Base-by-base conservation (phyloP, 2,888 invertebrate species). In the Leptinotarsa tumamoca region DNA sequence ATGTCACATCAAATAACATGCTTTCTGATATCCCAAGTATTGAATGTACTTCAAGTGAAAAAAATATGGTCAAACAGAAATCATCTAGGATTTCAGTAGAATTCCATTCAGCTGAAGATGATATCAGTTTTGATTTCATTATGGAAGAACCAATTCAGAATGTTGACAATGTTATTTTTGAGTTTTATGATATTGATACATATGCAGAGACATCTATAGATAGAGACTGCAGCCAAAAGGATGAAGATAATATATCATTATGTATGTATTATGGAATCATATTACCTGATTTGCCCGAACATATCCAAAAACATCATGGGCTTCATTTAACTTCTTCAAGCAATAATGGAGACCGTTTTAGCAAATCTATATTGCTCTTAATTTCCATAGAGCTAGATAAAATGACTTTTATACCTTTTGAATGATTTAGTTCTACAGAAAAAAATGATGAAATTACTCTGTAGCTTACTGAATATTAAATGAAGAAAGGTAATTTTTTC, bases 191-290 rank as follows among this genome's bases (percentile, higher is more conserved):
- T 52, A 5, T 52, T 52, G 52, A 17, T 52, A 52, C 52, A n/a
- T 52, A 15, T 52, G n/a, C 52, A 52, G 17, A 52, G 4, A 52
- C n/a, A 15, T 52, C 52, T 15, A 5, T 17, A 17, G 3, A 52
- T 52, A 4, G 13, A n/a, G 0, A 52, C 15, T 52, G n/a, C 15
- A 52, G 52, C n/a, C 17, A n/a, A 52, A 52, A 4, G 3, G 17
- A 52, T n/a, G 3, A 52, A 52, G 52, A 52, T 52, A n/a, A 52
- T 17, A 13, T 52, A 52, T 56, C 18, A 10, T 56, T 54, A 18
- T 54, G 54, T n/a, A n/a, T 54, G 54, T 56, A 56, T n/a, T 56
- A 21, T 56, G 18, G 54, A n/a, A 56, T 56, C n/a, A 10, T 56
- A 56, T 56, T 10, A 10, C 54, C 54, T n/a, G n/a, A 56, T 56